Evolutionary conservation across 1,140 invertebrate genomes (phyloP), one percentile per base, ranked within the genome.

Genomic region (Drosophila orosa): DNA sequence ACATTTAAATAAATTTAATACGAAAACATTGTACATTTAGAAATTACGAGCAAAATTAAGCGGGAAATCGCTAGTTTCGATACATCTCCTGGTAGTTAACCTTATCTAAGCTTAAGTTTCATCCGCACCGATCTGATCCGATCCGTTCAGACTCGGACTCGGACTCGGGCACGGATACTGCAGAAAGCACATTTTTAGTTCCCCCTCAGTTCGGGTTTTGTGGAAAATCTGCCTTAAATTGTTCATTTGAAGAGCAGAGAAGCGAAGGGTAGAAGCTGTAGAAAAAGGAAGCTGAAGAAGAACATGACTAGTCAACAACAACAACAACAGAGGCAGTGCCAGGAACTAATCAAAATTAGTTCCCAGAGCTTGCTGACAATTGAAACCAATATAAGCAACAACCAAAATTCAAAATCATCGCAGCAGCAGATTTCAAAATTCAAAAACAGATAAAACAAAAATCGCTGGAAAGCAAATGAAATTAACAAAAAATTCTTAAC

Each of bases 221-320:
- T 93, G 93, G 92, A 94, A 94, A 94, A 94, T 94, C 94, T 94
- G 94, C 94, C 94, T 94, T 94, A 93, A 92, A 94, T 94, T 94
- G 93, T 73, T 74, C 39, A 75, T 57, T 45, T 48, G 40, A 54
- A 39, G 42, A 27, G 61, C 61, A 63, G 37, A 58, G 5, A 31
- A 27, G 37, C 37, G 24, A 33, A 57, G 52, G 22, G 19, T 13
- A 56, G 24, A 22, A 68, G 17, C 37, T 37, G 48, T 57, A 69
- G 39, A 66, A 35, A 44, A 27, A 65, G 73, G 63, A 47, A 45
- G 37, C 65, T 48, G 47, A 66, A 59, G 63, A 61, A 57, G 17
- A 77, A 74, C 85, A 81, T 60, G 76, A 90, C 86, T 78, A 78
- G 78, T 80, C 85, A 71, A 90, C 76, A 68, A 90, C 75, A 68